Evolutionary conservation across 2,113 vertebrate species (phyloP).

Genomic region (Laterallus jamaicensis): DNA sequence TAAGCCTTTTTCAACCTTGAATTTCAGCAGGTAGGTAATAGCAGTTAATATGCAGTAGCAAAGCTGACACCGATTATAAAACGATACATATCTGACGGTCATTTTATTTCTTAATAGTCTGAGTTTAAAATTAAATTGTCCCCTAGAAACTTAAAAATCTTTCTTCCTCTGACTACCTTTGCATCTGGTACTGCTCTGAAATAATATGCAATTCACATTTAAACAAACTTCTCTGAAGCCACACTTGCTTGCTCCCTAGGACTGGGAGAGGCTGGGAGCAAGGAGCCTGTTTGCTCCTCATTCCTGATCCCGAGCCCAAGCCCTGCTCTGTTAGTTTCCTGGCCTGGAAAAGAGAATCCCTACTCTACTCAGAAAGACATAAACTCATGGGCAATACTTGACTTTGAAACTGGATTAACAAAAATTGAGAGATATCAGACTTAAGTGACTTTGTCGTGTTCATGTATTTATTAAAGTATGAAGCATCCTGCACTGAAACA

Average conservation of each 20-base stretch:
- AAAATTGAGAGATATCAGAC: not conserved
- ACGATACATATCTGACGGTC: not conserved
- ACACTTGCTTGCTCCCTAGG: not conserved
- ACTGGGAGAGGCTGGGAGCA: not conserved
- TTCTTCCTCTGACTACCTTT: constrained; percentile 17
- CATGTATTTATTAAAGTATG: not conserved
- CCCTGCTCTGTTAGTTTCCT: not conserved
- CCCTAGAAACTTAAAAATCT: not conserved
- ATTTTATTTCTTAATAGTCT: constrained; percentile 14
- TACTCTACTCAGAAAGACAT: not conserved
- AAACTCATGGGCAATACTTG: not conserved
- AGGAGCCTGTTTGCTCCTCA: not conserved
- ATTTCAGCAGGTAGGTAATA: not conserved
- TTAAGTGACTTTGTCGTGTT: not conserved
- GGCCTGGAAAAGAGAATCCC: not conserved
- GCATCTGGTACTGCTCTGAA: not conserved
- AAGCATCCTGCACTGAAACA: not conserved
- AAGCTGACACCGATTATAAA: constrained; percentile 17
- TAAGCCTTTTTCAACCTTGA: not conserved
- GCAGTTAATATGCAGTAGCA: not conserved
- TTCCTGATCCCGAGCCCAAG: not conserved
- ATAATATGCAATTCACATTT: not conserved
- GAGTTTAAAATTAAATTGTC: constrained; percentile 1
- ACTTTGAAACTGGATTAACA: not conserved
- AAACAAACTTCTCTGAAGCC: not conserved